Base-by-base conservation (phyloP, 2,113 vertebrate species). In the Calidris pugnax region DNA sequence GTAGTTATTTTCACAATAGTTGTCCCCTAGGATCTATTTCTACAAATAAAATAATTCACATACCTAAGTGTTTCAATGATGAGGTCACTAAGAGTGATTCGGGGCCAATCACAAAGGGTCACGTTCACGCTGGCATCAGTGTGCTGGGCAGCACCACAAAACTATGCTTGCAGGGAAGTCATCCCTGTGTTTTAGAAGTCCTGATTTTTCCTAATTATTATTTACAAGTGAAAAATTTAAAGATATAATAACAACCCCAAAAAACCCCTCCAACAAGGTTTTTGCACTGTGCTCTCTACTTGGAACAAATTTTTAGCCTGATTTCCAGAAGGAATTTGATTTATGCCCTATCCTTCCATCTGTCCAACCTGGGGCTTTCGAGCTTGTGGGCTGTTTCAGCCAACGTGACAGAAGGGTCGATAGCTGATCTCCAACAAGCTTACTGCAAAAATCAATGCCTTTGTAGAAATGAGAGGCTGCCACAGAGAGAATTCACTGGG, bases 81-180 rank as follows among this genome's bases (percentile, higher is more conserved):
- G 55, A 51, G 17, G 10, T 45, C 60, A 17, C 43, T 7, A 43
- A 63, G 41, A 41, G 9, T 10, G 12, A 43, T 26, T 47, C 0
- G 57, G 18, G 43, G 60, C 14, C 48, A 79, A 73, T 79, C 9
- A n/a, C 28, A 50, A 78, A 59, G 13, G 27, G 73, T 30, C 7
- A 1, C 0, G 0, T 57, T 69, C 55, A n/a, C 37, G 23, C 5
- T 7, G 48, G 19, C 16, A 8, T 7, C 9, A 59, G 15, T 11
- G 18, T 8, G 18, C 33, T 14, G 76, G 23, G 37, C 3, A 74
- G 12, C 35, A 14, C 0, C 0, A 21, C 50, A 67, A 10, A 82
- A 13, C 27, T 45, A 9, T 4, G 13, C 35, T 55, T 41, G 23
- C 6, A 85, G 37, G 32, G 21, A 64, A 45, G 27, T 24, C 60